A percentile compares a stretch with the other conserved stretches of the same genome.
These are phyloP conservation scores for Caprella mutica DNA, from an alignment of 2,888 invertebrate species.

Conservation along the genomic window DNA sequence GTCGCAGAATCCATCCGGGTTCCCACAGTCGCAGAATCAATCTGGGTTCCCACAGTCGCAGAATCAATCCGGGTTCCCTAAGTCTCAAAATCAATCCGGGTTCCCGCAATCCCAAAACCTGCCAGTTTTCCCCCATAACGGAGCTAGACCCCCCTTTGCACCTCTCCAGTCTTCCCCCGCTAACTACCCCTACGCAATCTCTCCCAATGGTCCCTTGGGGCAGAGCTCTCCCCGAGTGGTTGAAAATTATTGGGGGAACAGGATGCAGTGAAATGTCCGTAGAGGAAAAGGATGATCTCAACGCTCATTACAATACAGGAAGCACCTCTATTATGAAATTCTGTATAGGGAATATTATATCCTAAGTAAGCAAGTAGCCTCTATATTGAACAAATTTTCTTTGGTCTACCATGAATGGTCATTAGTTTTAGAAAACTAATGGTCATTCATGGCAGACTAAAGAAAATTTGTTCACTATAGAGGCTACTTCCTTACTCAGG, in stretches of 20 bases:
- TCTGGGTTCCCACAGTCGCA: conserved; percentile 12
- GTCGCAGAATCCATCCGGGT: background rate
- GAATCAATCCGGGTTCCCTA: background rate
- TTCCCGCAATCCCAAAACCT: conserved; percentile 20
- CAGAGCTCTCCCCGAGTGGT: conserved; percentile 29
- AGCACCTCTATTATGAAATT: no score
- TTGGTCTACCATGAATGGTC: no score
- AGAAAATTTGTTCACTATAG: no score
- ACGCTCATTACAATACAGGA: no score
- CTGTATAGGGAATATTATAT: no score
- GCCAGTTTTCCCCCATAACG: conserved; percentile 22
- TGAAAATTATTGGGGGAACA: conserved; percentile 5
- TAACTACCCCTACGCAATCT: conserved; percentile 23
- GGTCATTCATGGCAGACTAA: no score
- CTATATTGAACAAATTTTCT: no score
- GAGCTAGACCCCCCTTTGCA: conserved; percentile 14
- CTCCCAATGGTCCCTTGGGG: conserved; percentile 31
- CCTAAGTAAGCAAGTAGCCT: no score
- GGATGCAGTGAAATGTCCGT: no score
- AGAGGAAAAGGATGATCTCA: no score
- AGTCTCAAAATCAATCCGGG: background rate
- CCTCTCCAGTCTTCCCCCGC: conserved; percentile 31
- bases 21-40: background rate
- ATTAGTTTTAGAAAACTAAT: no score
- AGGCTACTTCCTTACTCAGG: no score